Evolutionary conservation across 2,113 vertebrate species (phyloP).

Genomic region (Boulengerochromis microlepis): DNA sequence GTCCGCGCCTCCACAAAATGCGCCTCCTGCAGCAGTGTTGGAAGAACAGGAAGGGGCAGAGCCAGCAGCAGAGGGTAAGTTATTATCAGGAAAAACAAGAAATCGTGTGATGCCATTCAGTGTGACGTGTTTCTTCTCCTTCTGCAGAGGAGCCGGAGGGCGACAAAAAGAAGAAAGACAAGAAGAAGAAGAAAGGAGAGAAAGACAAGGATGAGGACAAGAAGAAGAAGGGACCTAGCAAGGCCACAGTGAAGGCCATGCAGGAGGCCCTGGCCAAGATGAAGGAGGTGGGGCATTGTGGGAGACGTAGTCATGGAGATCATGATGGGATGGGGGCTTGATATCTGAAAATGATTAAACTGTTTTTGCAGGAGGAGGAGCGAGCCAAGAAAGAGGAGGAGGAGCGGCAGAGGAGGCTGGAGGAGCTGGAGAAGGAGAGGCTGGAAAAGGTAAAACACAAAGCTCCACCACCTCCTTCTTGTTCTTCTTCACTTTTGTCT

Average conservation of each 20-base stretch:
- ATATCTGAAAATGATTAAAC: not conserved
- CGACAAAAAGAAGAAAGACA: slow-evolving; percentile 95
- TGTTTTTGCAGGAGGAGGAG: slow-evolving; percentile 79
- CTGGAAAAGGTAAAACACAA: slow-evolving; percentile 80
- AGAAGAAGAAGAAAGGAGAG: slow-evolving; percentile 85
- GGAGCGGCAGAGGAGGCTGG: slow-evolving; percentile 78
- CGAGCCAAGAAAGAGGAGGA: slow-evolving; percentile 86
- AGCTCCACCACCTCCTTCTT: not conserved
- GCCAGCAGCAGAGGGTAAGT: slow-evolving; percentile 75
- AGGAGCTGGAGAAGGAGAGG: slow-evolving; percentile 87
- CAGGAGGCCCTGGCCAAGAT: slow-evolving; percentile 92
- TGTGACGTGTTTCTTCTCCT: not conserved
- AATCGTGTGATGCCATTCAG: not conserved
- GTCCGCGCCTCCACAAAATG: slow-evolving; percentile 1
- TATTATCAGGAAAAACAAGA: not conserved
- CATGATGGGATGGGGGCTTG: not conserved
- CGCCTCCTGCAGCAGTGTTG: not conserved
- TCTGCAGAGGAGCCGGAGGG: slow-evolving; percentile 79
- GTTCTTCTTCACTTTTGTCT: not conserved
- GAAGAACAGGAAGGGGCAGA: slow-evolving; percentile 77
- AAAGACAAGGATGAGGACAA: slow-evolving; percentile 87
- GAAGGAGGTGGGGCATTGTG: slow-evolving; percentile 76
- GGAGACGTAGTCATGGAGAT: not conserved
- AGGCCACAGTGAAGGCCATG: slow-evolving; percentile 96
- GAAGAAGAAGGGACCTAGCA: slow-evolving; percentile 96